These are phyloP conservation scores for Linepithema humile DNA, from an alignment of 1,140 invertebrate species.

Conservation along the genomic window DNA sequence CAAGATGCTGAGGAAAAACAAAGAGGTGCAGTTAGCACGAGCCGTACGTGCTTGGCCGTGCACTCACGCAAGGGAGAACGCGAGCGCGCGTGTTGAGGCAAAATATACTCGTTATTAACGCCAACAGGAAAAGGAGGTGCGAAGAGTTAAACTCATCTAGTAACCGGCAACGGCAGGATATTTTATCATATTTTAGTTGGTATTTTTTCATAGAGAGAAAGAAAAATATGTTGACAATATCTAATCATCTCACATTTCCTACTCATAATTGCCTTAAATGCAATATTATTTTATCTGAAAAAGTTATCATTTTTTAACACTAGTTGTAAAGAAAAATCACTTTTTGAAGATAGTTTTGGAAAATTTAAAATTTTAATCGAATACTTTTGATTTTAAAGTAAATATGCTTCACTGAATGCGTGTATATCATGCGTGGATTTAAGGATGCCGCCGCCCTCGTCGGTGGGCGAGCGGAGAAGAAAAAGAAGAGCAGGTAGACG, in stretches of 20 bases:
- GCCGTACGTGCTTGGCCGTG: constrained; percentile 71
- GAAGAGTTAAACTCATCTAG: constrained; percentile 26
- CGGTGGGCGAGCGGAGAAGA: constrained; percentile 19
- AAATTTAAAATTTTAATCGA: no score
- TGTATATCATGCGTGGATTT: constrained; percentile 60
- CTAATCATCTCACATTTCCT: background rate
- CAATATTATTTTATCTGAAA: background rate
- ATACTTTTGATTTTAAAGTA: no score
- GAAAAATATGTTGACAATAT: background rate
- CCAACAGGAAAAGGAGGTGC: constrained; percentile 36
- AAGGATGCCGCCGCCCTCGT: constrained; percentile 6
- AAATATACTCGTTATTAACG: constrained; percentile 56
- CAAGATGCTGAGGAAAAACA: constrained; percentile 53
- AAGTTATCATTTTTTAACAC: no score
- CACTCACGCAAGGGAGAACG: constrained; percentile 49
- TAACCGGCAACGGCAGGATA: background rate
- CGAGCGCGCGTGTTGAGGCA: constrained; percentile 55
- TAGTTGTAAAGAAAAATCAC: no score
- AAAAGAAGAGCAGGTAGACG: constrained; percentile 36
- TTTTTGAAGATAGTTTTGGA: no score
- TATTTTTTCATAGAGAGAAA: background rate
- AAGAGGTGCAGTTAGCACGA: constrained; percentile 72
- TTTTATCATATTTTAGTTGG: background rate
- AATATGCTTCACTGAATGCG: background rate
- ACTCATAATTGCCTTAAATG: background rate